Evolutionary conservation across 2,113 vertebrate genomes (phyloP).

Genomic region (Hippopotamus amphibius): DNA sequence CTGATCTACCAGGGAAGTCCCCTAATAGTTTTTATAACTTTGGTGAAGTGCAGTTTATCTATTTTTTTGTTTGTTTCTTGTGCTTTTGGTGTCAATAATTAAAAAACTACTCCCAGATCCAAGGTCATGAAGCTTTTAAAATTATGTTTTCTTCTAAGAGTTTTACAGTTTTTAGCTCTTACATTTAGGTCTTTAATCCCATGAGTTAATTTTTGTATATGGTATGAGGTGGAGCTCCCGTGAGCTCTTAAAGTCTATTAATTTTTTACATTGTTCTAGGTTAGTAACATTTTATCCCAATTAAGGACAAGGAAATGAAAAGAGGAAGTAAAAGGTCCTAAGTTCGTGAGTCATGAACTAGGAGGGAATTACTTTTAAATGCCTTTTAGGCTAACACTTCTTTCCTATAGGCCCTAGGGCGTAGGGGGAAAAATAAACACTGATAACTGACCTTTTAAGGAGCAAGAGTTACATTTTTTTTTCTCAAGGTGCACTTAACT

Average conservation of each 20-base stretch:
- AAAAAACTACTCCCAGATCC: background rate
- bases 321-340: conserved; percentile 13
- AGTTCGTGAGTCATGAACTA: background rate
- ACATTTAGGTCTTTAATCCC: background rate
- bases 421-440: background rate
- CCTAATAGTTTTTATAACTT: background rate
- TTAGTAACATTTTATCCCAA: background rate
- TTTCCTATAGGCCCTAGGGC: background rate
- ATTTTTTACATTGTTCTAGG: background rate
- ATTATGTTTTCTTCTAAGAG: conserved; percentile 5
- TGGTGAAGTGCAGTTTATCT: background rate
- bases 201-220: conserved; percentile 28
- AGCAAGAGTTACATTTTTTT: background rate
- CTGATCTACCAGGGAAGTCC: too few species aligned
- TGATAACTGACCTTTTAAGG: background rate
- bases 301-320: conserved; percentile 36
- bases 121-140: background rate
- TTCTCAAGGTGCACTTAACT: background rate
- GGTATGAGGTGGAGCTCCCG: background rate
- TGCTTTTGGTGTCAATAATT: background rate
- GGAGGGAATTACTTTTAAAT: conserved; percentile 2
- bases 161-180: background rate
- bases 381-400: background rate
- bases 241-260: conserved; percentile 9
- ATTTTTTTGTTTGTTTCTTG: background rate